These are phyloP conservation scores for Notoglanidium macrostoma DNA, from an alignment of 2,797 vertebrate genomes.

Conservation along the genomic window DNA sequence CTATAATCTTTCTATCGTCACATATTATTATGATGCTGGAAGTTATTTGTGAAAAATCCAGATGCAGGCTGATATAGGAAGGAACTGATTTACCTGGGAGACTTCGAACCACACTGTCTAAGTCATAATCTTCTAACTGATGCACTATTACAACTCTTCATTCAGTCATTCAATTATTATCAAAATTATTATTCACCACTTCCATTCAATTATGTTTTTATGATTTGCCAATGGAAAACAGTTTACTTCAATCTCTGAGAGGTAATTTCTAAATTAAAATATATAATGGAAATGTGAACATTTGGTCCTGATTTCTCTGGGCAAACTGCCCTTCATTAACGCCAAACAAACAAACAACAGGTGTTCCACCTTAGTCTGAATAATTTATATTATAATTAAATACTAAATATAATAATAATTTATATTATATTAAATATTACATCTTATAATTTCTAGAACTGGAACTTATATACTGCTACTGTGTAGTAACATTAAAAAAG, in stretches of 20 bases:
- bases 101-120: constrained; percentile 15
- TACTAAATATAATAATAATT: too few relatives aligned
- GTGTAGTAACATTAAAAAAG: background rate
- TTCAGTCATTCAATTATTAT: background rate
- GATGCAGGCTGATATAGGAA: constrained; percentile 18
- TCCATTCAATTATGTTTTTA: background rate
- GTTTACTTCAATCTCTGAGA: background rate
- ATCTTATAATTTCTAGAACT: background rate
- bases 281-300: background rate
- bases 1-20: background rate
- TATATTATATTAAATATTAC: too few relatives aligned
- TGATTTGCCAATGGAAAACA: background rate
- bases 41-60: background rate
- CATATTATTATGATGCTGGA: background rate
- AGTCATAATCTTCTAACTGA: background rate
- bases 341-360: background rate
- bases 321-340: background rate
- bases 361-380: too few relatives aligned
- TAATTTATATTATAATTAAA: too few relatives aligned
- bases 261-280: background rate
- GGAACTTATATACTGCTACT: background rate
- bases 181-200: background rate
- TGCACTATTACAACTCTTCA: background rate
- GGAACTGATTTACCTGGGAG: constrained; percentile 14
- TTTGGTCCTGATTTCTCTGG: background rate